phyloP scores from a whole-genome alignment of 1,140 invertebrate species.

The Neodiprion lecontei region DNA sequence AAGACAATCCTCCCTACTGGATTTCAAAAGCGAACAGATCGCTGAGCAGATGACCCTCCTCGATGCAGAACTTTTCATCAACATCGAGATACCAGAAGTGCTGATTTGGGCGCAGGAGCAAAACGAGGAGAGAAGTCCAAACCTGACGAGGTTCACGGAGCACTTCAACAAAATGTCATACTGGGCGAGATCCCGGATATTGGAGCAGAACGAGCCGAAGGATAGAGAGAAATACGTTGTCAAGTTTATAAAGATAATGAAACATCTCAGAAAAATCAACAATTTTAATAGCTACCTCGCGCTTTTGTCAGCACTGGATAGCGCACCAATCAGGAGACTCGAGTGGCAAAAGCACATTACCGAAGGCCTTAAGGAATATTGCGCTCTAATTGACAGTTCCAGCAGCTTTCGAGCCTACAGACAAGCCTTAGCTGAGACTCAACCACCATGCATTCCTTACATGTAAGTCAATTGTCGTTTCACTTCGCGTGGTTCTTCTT shows the following conservation, averaged over 20 bases:
- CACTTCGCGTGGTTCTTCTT: slow-evolving; percentile 14
- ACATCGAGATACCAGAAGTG: slow-evolving; percentile 97
- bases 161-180: slow-evolving; percentile 99
- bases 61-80: slow-evolving; percentile 94
- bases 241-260: slow-evolving; percentile 99
- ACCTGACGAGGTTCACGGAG: slow-evolving; percentile 96
- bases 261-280: slow-evolving; percentile 94
- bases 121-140: slow-evolving; percentile 95
- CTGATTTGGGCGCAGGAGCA: slow-evolving; percentile 97
- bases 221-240: slow-evolving; percentile 95
- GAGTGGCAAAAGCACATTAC: slow-evolving; percentile 95
- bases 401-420: slow-evolving; percentile 95
- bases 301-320: slow-evolving; percentile 94
- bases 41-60: slow-evolving; percentile 99
- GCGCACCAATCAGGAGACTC: slow-evolving; percentile 90
- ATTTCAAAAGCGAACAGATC: slow-evolving; percentile 91
- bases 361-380: slow-evolving; percentile 93
- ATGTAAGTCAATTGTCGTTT: slow-evolving; percentile 74
- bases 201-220: slow-evolving; percentile 82
- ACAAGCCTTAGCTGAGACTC: slow-evolving; percentile 90
- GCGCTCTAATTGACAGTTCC: slow-evolving; percentile 93
- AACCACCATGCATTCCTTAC: slow-evolving; percentile 97
- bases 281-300: slow-evolving; percentile 99
- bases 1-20: slow-evolving; percentile 78
- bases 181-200: slow-evolving; percentile 73